Evolutionary conservation across 2,888 invertebrate species (phyloP).

Genomic region (Philereme transversata): DNA sequence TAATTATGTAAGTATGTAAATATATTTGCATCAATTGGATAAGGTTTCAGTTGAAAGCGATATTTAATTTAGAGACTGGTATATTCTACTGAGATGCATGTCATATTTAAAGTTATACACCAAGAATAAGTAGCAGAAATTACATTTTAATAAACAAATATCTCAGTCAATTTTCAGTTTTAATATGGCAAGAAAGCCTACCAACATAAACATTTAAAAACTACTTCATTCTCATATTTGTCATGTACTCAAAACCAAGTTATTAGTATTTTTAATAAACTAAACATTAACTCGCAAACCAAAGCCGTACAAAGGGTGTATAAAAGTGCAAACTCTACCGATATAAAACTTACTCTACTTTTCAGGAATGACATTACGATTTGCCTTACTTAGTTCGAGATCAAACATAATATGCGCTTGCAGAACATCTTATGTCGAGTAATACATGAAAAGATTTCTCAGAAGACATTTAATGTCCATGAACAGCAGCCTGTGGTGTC

Average conservation of each 20-base stretch:
- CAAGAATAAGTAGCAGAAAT: constrained; percentile 4
- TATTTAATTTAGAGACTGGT: not conserved
- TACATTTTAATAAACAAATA: constrained; percentile 3
- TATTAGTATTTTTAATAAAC: too few species aligned
- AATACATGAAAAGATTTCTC: not conserved
- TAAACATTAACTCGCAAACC: constrained; percentile 24
- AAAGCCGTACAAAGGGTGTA: constrained; percentile 29
- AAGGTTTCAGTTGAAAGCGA: not conserved
- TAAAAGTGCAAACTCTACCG: constrained; percentile 54
- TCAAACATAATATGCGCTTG: constrained; percentile 13
- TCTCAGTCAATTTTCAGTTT: constrained; percentile 33
- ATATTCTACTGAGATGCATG: not conserved
- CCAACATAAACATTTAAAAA: constrained; percentile 10
- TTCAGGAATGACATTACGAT: constrained; percentile 30
- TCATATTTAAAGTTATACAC: not conserved
- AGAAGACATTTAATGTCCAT: too few species aligned
- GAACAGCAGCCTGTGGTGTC: too few species aligned
- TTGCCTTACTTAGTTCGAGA: constrained; percentile 34
- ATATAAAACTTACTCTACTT: constrained; percentile 42
- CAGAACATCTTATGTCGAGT: not conserved
- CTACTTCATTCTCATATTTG: constrained; percentile 21
- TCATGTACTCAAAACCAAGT: constrained; percentile 22
- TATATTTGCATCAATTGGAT: not conserved
- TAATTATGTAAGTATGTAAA: constrained; percentile 1
- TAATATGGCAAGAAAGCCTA: constrained; percentile 40